phyloP scores from a whole-genome alignment of 2,888 invertebrate genomes.

The Hemaris fuciformis region DNA sequence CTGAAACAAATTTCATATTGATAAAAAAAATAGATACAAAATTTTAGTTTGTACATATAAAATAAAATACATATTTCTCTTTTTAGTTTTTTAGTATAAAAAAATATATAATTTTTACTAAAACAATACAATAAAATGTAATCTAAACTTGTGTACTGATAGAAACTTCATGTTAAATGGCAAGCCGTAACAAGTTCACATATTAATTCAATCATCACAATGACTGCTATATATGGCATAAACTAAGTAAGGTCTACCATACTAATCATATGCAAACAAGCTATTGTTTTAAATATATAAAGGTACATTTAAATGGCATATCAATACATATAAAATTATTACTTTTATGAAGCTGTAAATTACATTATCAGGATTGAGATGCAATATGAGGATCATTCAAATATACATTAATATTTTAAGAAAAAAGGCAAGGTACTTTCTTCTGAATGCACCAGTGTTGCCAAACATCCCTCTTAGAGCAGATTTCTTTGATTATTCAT shows the following conservation, averaged over 20 bases:
- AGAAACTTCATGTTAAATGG: slow-evolving; percentile 11
- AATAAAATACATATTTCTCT: not conserved
- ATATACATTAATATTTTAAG: too few relatives aligned
- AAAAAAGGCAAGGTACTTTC: too few relatives aligned
- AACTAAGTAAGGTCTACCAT: slow-evolving; percentile 3
- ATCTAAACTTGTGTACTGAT: not conserved
- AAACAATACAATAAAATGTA: not conserved
- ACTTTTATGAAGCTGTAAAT: not conserved
- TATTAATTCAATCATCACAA: slow-evolving; percentile 13
- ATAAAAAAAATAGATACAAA: not conserved
- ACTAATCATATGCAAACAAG: slow-evolving; percentile 25
- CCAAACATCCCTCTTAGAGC: too few relatives aligned
- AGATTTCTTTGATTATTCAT: too few relatives aligned
- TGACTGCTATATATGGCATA: slow-evolving; percentile 10
- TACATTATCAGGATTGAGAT: not conserved
- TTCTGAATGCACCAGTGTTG: too few relatives aligned
- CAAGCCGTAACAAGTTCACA: slow-evolving; percentile 20
- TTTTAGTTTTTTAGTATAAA: not conserved
- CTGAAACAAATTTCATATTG: not conserved
- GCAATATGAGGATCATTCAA: too few relatives aligned
- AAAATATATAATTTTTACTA: not conserved
- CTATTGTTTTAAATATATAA: slow-evolving; percentile 31
- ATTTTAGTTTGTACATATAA: not conserved
- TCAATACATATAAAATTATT: slow-evolving; percentile 26
- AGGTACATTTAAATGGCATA: slow-evolving; percentile 62